These are phyloP conservation scores for Bolinopsis microptera DNA, from an alignment of 37 sponge, comb jelly and placozoan species.

Conservation along the genomic window DNA sequence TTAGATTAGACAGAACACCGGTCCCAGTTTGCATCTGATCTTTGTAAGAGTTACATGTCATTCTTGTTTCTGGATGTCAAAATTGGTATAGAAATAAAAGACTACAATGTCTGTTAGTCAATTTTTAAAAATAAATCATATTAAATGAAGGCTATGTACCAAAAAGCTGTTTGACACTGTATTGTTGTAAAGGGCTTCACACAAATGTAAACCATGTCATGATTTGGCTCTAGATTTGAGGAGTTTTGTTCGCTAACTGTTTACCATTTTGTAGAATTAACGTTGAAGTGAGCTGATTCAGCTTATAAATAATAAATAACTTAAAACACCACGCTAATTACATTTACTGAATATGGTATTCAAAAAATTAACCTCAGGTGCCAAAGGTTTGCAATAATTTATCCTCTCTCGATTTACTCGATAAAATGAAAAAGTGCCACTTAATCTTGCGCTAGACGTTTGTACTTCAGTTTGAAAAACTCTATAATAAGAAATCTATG, in stretches of 20 bases:
- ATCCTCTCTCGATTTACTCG: too few species aligned
- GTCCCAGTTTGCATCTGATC: too few species aligned
- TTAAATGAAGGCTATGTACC: constrained; percentile 40
- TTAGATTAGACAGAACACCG: too few species aligned
- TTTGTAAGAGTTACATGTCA: too few species aligned
- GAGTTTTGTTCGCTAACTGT: background rate
- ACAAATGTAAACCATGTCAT: background rate
- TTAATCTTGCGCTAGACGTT: too few species aligned
- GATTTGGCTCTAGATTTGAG: background rate
- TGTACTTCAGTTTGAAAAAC: too few species aligned
- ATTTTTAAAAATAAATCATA: constrained; percentile 34
- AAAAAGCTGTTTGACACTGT: constrained; percentile 22
- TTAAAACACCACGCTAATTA: background rate
- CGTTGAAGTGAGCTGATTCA: background rate
- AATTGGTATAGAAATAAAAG: too few species aligned
- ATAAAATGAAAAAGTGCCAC: too few species aligned
- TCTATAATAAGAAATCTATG: too few species aligned
- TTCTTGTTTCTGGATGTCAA: too few species aligned
- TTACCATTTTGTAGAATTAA: background rate
- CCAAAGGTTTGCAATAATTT: too few species aligned
- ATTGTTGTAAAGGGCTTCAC: background rate
- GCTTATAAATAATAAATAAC: constrained; percentile 41
- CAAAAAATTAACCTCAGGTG: background rate
- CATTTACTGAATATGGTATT: background rate
- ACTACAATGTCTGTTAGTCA: too few species aligned